Conservation (phyloP, 2,888 invertebrate genomes). For the Oscheius onirici region DNA sequence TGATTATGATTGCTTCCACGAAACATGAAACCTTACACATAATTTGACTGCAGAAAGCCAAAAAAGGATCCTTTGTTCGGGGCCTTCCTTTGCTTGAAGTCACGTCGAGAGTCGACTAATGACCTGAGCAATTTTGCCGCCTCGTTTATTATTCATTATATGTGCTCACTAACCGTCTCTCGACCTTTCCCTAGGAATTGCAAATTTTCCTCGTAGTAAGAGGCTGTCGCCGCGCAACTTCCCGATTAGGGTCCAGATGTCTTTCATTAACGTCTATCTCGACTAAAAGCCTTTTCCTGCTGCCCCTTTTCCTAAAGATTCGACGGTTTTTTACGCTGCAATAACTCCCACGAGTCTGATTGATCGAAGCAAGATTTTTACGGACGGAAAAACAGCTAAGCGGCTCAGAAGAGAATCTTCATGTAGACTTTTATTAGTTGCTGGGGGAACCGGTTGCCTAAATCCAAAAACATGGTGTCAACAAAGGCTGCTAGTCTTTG, state of each 20-base stretch:
- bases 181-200: constrained; percentile 4
- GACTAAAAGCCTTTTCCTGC: neutral
- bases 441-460: too few relatives aligned
- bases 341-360: neutral
- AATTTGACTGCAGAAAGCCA: neutral
- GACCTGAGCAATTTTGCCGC: constrained; percentile 27
- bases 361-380: too few relatives aligned
- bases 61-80: neutral
- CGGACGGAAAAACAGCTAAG: too few relatives aligned
- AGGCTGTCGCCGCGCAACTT: neutral
- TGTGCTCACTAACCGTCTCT: constrained; percentile 19
- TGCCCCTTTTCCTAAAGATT: neutral
- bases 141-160: constrained; percentile 30
- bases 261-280: too few relatives aligned
- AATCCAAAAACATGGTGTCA: too few relatives aligned
- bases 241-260: constrained; percentile 15
- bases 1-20: constrained; percentile 25
- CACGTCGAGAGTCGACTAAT: constrained; percentile 1
- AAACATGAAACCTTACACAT: constrained; percentile 26
- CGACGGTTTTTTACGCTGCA: neutral
- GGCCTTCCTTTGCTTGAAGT: neutral
- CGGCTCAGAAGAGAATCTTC: too few relatives aligned
- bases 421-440: too few relatives aligned
- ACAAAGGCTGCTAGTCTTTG: too few relatives aligned
- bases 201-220: neutral